Conservation (phyloP, 2,113 vertebrate species). For the Hepsetus odoe region DNA sequence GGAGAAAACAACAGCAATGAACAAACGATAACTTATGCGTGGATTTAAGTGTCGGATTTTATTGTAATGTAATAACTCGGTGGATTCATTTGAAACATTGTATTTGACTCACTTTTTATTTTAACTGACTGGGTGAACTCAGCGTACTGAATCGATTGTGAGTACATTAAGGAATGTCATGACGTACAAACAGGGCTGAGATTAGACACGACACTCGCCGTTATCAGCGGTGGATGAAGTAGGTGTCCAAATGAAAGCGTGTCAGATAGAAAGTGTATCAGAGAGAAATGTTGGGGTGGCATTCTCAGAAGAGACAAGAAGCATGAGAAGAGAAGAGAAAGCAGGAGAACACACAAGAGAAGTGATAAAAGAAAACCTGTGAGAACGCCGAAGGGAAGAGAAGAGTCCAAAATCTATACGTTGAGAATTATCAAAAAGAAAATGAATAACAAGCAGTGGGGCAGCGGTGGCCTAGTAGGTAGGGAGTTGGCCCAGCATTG, state of each 20-base stretch:
- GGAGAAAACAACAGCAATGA: no score
- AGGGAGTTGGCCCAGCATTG: no score
- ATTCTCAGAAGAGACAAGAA: neutral
- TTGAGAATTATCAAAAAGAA: no score
- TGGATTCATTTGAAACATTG: no score
- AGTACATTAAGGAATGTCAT: conserved; percentile 9
- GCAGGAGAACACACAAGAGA: no score
- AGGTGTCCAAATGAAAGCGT: neutral
- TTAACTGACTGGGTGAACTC: neutral
- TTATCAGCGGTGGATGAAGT: conserved; percentile 20
- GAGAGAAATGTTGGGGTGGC: neutral
- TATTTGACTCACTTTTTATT: neutral
- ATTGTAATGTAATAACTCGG: no score
- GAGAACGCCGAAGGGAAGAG: neutral
- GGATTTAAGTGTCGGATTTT: no score
- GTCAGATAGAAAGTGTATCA: neutral
- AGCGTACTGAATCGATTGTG: neutral
- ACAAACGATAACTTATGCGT: no score
- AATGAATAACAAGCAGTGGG: no score
- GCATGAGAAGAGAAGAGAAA: neutral
- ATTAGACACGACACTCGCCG: neutral
- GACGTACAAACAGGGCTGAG: conserved; percentile 37
- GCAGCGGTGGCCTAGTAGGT: no score
- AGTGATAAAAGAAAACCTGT: neutral
- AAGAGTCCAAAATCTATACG: neutral